Percentiles rank a stretch among this genome's conserved stretches.
phyloP scores from a whole-genome alignment of 2,888 invertebrate genomes.

The Eurytoma adleriae region DNA sequence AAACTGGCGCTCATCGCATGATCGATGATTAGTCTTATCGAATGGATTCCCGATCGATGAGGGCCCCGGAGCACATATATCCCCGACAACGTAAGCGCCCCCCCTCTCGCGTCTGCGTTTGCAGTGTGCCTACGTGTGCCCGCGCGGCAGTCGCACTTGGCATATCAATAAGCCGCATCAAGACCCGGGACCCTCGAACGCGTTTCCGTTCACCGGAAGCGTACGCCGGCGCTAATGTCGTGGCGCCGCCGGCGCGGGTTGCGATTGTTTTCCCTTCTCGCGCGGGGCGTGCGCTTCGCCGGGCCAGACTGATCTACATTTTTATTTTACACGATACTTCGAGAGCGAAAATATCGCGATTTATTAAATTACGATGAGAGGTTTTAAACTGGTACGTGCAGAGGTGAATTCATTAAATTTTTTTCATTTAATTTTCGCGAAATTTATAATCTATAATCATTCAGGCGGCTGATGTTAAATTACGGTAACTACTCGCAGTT shows the following conservation, averaged over 20 bases:
- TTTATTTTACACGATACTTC: no score
- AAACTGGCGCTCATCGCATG: not conserved
- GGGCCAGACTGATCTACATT: no score
- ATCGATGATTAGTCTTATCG: conserved; percentile 47
- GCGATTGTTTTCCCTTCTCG: not conserved
- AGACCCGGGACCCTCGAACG: conserved; percentile 7
- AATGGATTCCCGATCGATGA: conserved; percentile 43
- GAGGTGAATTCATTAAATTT: no score
- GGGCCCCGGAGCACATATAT: not conserved
- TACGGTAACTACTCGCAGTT: no score
- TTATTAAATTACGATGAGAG: no score
- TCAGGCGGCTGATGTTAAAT: no score
- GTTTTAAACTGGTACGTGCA: no score
- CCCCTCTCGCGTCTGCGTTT: not conserved
- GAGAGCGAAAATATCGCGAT: no score
- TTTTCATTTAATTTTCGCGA: no score
- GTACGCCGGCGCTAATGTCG: not conserved
- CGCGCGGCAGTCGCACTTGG: not conserved
- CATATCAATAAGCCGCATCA: conserved; percentile 46
- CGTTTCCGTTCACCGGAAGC: not conserved
- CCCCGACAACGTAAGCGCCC: no score
- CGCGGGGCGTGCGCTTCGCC: no score
- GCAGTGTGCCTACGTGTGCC: not conserved
- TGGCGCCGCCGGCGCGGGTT: not conserved
- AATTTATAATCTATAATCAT: no score